A percentile compares a stretch with the other conserved stretches of the same genome.
phyloP scores from a whole-genome alignment of 2,888 invertebrate genomes.

The Synanthedon tipuliformis region DNA sequence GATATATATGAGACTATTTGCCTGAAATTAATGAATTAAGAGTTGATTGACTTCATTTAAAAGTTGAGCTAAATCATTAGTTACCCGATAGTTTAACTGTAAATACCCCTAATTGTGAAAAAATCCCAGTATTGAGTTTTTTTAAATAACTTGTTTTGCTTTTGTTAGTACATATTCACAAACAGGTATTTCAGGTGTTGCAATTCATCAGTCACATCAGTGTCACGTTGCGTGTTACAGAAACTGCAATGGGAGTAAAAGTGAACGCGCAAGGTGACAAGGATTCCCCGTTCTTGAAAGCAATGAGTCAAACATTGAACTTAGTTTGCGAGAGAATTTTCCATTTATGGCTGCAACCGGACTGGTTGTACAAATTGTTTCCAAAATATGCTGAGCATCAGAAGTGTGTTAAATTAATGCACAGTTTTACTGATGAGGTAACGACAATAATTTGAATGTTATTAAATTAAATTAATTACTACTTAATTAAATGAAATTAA shows the following conservation, averaged over 20 bases:
- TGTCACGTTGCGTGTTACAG: slow-evolving; percentile 16
- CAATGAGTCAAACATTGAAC: slow-evolving; percentile 31
- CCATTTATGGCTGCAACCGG: slow-evolving; percentile 57
- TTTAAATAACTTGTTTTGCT: neutral
- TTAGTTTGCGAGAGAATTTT: slow-evolving; percentile 47
- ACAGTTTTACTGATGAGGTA: slow-evolving; percentile 69
- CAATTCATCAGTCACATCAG: neutral
- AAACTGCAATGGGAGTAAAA: slow-evolving; percentile 52
- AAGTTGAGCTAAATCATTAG: too few relatives aligned
- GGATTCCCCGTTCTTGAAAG: slow-evolving; percentile 34
- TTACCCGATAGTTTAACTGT: too few relatives aligned
- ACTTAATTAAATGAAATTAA: neutral
- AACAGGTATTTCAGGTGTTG: too few relatives aligned
- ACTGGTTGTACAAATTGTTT: slow-evolving; percentile 67
- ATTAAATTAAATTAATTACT: neutral
- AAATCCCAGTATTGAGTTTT: too few relatives aligned
- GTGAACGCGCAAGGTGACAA: slow-evolving; percentile 43
- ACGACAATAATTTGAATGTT: slow-evolving; percentile 4
- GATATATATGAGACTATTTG: too few relatives aligned
- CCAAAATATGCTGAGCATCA: slow-evolving; percentile 62
- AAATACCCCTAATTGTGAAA: too few relatives aligned
- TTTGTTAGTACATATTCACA: neutral
- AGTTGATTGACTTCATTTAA: too few relatives aligned
- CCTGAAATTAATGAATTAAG: too few relatives aligned
- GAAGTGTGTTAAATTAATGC: slow-evolving; percentile 62